Evolutionary conservation across 2,888 invertebrate genomes (phyloP).

Genomic region (Pyrgus malvae): DNA sequence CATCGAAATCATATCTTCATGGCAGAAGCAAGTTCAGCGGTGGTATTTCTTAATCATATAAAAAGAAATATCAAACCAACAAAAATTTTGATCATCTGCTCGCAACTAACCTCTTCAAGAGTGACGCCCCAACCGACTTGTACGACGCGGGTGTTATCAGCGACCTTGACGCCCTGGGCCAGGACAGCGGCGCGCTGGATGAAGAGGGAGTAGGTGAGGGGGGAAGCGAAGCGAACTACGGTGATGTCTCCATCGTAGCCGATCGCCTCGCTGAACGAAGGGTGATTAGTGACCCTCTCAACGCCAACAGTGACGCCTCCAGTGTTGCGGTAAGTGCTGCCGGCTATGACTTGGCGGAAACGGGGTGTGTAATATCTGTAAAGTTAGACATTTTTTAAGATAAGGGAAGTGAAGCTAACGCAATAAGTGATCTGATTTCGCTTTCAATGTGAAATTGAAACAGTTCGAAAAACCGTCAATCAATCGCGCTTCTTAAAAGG

Average conservation of each 20-base stretch:
- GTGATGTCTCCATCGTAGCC: slow-evolving; percentile 84
- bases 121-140: slow-evolving; percentile 53
- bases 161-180: slow-evolving; percentile 29
- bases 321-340: slow-evolving; percentile 46
- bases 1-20: too few relatives aligned
- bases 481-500: too few relatives aligned
- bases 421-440: too few relatives aligned
- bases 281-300: slow-evolving; percentile 38
- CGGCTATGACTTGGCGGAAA: slow-evolving; percentile 53
- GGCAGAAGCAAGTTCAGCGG: too few relatives aligned
- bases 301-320: slow-evolving; percentile 43
- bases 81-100: not conserved
- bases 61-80: not conserved
- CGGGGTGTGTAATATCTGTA: slow-evolving; percentile 39
- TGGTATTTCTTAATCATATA: not conserved
- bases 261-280: slow-evolving; percentile 87
- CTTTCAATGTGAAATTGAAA: too few relatives aligned
- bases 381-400: not conserved
- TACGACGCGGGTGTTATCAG: slow-evolving; percentile 41
- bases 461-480: too few relatives aligned
- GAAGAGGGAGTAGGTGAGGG: slow-evolving; percentile 36
- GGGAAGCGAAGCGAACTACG: slow-evolving; percentile 41
- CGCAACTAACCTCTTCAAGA: slow-evolving; percentile 1
- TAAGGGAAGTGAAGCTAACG: too few relatives aligned
- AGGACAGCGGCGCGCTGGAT: slow-evolving; percentile 42